Percentiles rank a stretch among this genome's conserved stretches.
phyloP scores from a whole-genome alignment of 1,140 invertebrate species.

The Anastrepha ludens region DNA sequence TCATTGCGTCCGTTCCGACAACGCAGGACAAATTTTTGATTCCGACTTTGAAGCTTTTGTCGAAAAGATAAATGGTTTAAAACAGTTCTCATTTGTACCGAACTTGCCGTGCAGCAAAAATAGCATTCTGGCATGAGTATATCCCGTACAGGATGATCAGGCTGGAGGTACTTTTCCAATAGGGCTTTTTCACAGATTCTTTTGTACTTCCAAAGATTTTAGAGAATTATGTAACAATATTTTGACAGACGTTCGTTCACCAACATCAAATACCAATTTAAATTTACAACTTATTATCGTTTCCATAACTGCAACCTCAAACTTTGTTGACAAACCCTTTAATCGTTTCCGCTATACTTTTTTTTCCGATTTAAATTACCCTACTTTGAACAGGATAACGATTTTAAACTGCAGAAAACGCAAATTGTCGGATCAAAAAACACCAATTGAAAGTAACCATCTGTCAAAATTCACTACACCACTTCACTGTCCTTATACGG shows the following conservation, averaged over 20 bases:
- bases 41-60: too few species aligned
- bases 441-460: conserved; percentile 70
- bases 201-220: not conserved
- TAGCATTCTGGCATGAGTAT: too few species aligned
- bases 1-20: too few species aligned
- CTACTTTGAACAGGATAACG: not conserved
- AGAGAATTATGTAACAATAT: conserved; percentile 38
- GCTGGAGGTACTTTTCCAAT: too few species aligned
- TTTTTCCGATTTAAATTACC: conserved; percentile 52
- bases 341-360: conserved; percentile 11
- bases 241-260: conserved; percentile 41
- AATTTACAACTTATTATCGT: conserved; percentile 43
- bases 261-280: conserved; percentile 52
- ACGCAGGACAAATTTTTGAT: too few species aligned
- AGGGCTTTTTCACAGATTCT: too few species aligned
- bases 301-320: not conserved
- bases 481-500: not conserved
- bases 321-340: conserved; percentile 43
- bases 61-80: too few species aligned
- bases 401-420: conserved; percentile 52
- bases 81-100: too few species aligned
- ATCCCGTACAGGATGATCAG: too few species aligned
- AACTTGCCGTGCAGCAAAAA: too few species aligned
- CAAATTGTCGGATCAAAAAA: conserved; percentile 71
- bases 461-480: conserved; percentile 70